Evolutionary conservation across 2,797 vertebrate species (phyloP).

Genomic region (Xiphorhynchus erythropygius): DNA sequence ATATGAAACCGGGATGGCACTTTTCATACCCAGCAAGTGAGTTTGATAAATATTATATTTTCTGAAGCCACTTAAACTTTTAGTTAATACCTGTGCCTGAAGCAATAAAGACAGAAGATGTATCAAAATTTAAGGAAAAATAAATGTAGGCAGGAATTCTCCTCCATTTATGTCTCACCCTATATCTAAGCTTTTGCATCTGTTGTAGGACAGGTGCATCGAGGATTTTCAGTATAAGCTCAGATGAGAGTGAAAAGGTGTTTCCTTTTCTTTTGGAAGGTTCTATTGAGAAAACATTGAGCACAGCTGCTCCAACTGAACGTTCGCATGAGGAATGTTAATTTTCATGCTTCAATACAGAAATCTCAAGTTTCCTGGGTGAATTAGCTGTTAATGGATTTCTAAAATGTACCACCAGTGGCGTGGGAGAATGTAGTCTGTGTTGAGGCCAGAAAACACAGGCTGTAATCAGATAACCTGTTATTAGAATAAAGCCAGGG

Average conservation of each 20-base stretch:
- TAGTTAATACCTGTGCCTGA: slow-evolving; percentile 11
- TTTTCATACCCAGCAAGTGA: neutral
- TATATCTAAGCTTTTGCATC: neutral
- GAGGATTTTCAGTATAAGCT: neutral
- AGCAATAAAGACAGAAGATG: slow-evolving; percentile 6
- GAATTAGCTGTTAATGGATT: slow-evolving; percentile 31
- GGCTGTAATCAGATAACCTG: slow-evolving; percentile 66
- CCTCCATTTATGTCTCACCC: neutral
- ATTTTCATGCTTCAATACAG: slow-evolving; percentile 1
- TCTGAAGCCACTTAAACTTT: slow-evolving; percentile 10
- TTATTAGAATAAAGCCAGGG: slow-evolving; percentile 65
- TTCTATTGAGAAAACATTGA: neutral
- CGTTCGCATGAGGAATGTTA: neutral
- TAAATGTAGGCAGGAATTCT: accelerated
- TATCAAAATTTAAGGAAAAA: neutral
- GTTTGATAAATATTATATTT: slow-evolving; percentile 17
- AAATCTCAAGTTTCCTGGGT: slow-evolving; percentile 26
- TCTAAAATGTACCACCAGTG: slow-evolving; percentile 17
- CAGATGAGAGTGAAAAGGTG: neutral
- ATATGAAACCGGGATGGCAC: neutral
- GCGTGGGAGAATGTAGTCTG: neutral
- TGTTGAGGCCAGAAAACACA: neutral
- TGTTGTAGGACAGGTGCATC: neutral
- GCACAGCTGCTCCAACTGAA: neutral
- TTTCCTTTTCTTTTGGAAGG: neutral